Evolutionary conservation across 1,140 invertebrate genomes (phyloP).

Genomic region (Tribolium madens): DNA sequence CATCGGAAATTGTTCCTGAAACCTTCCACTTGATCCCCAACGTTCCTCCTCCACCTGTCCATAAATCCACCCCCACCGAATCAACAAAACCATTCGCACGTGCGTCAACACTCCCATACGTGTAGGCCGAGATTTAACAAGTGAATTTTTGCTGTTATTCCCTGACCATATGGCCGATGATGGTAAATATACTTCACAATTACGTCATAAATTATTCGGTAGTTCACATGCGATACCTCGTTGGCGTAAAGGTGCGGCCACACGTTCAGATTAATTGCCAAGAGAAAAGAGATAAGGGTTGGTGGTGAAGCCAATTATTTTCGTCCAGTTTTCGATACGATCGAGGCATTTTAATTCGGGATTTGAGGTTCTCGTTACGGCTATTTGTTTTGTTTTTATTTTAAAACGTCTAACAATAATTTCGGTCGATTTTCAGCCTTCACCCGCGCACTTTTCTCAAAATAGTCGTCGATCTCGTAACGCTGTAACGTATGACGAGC

Average conservation of each 20-base stretch:
- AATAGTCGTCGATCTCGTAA: conserved; percentile 10
- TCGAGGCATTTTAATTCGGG: neutral
- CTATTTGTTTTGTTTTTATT: neutral
- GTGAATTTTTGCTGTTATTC: neutral
- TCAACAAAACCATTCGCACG: neutral
- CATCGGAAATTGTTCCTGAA: neutral
- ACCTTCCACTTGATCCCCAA: neutral
- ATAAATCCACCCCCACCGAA: neutral
- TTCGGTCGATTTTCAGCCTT: neutral
- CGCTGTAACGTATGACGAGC: neutral
- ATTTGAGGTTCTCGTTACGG: neutral
- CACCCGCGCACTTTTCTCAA: conserved; percentile 5
- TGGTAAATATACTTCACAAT: neutral
- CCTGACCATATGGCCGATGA: conserved; percentile 10
- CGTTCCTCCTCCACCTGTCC: neutral
- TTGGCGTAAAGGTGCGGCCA: conserved; percentile 12
- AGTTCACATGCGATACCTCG: neutral
- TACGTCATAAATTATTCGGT: conserved; percentile 16
- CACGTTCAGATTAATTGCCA: conserved; percentile 20
- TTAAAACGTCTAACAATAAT: neutral
- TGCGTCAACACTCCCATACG: neutral
- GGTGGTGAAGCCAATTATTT: conserved; percentile 13
- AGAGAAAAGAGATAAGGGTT: neutral
- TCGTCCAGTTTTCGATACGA: neutral
- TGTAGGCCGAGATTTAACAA: conserved; percentile 10